Evolutionary conservation across 2,113 vertebrate species (phyloP).

Genomic region (Dendrocopos noguchii): DNA sequence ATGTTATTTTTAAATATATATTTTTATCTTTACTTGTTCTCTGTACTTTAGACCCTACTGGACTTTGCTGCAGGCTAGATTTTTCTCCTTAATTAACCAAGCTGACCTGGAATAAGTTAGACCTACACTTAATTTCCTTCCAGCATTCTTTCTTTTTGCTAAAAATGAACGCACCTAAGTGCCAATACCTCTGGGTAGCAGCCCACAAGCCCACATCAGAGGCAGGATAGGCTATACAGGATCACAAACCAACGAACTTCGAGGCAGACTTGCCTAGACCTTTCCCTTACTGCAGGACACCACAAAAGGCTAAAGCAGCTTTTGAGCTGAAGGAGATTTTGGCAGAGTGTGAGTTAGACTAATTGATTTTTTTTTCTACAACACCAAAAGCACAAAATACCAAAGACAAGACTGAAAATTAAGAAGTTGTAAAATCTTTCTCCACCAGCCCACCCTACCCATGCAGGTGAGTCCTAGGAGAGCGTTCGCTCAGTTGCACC

Average conservation of each 20-base stretch:
- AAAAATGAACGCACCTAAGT: not conserved
- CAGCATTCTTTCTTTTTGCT: not conserved
- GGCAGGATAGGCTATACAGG: not conserved
- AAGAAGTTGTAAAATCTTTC: accelerated
- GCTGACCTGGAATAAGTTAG: not conserved
- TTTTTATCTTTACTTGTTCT: not conserved
- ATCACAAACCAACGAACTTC: not conserved
- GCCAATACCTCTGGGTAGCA: not conserved
- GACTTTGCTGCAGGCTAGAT: not conserved
- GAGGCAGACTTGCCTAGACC: not conserved
- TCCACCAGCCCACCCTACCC: no score
- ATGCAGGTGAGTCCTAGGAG: not conserved
- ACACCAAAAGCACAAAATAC: not conserved
- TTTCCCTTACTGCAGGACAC: not conserved
- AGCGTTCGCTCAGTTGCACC: not conserved
- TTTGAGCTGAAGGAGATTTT: not conserved
- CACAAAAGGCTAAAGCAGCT: not conserved
- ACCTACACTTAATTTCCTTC: not conserved
- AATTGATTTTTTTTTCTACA: not conserved
- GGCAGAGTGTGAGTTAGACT: accelerated
- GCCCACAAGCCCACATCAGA: not conserved
- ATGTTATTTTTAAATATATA: not conserved
- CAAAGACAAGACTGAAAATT: accelerated
- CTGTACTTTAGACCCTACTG: not conserved
- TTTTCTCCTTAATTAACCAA: conserved; percentile 51